phyloP scores from a whole-genome alignment of 2,888 invertebrate genomes.

The Exephanes ischioxanthus region DNA sequence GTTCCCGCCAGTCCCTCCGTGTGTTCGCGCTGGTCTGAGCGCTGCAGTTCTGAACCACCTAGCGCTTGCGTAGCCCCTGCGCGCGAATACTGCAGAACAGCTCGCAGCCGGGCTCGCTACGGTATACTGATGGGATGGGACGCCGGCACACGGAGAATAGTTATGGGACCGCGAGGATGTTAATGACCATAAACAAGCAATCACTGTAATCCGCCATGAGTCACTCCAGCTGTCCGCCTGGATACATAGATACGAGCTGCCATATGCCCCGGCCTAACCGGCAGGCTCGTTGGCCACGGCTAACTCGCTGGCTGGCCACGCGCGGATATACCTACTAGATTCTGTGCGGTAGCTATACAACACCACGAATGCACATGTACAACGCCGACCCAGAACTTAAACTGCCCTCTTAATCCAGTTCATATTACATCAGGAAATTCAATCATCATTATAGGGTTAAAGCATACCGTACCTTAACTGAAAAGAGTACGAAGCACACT shows the following conservation, averaged over 20 bases:
- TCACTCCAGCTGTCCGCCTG: conserved; percentile 84
- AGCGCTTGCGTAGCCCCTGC: conserved; percentile 43
- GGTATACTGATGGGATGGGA: conserved; percentile 79
- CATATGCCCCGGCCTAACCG: conserved; percentile 81
- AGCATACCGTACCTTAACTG: not conserved
- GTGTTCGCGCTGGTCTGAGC: conserved; percentile 20
- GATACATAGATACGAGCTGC: conserved; percentile 82
- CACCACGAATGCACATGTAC: conserved; percentile 2
- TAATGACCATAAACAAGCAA: conserved; percentile 85
- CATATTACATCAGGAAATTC: conserved; percentile 14
- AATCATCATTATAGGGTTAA: not conserved
- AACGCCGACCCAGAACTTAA: conserved; percentile 27
- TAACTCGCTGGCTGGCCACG: conserved; percentile 56
- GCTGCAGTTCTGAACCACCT: conserved; percentile 19
- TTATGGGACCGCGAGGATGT: conserved; percentile 84
- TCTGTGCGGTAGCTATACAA: conserved; percentile 22
- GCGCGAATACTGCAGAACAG: conserved; percentile 60
- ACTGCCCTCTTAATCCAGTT: conserved; percentile 28
- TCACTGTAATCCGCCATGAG: conserved; percentile 85
- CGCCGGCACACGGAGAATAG: conserved; percentile 79
- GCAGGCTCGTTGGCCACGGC: conserved; percentile 61
- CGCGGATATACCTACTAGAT: conserved; percentile 56
- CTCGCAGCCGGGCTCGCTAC: conserved; percentile 35
- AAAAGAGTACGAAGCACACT: not conserved
- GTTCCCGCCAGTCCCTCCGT: not conserved